Evolutionary conservation across 2,888 invertebrate genomes (phyloP).

Genomic region (Tryphoninae sp.): DNA sequence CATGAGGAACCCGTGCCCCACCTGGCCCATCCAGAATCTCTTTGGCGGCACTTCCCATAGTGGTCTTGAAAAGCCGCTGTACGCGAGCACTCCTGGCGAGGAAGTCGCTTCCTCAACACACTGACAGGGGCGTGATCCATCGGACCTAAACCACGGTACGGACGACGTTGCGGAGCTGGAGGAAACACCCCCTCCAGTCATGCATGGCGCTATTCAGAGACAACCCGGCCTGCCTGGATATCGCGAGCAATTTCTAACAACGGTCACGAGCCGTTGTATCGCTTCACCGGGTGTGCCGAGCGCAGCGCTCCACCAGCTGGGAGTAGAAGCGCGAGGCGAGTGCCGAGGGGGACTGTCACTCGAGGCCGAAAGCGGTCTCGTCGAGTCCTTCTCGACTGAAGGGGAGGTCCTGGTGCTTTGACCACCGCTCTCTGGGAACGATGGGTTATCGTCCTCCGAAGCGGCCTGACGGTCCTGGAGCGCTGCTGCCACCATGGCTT

Average conservation of each 20-base stretch:
- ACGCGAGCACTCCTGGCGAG: conserved; percentile 80
- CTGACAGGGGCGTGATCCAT: conserved; percentile 86
- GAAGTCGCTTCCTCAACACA: conserved; percentile 86
- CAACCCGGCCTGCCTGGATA: background rate
- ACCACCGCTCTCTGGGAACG: background rate
- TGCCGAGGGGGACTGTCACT: background rate
- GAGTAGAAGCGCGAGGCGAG: background rate
- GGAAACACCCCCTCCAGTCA: conserved; percentile 84
- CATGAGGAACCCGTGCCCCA: conserved; percentile 32
- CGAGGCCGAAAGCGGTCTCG: background rate
- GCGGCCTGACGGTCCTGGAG: conserved; percentile 1
- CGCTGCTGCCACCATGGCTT: conserved; percentile 8
- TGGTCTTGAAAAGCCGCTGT: conserved; percentile 56
- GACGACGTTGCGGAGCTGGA: background rate
- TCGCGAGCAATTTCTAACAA: conserved; percentile 3
- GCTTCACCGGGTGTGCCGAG: conserved; percentile 19
- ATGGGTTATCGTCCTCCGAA: background rate
- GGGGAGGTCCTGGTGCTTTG: background rate
- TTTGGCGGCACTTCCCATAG: conserved; percentile 43
- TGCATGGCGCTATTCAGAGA: conserved; percentile 70
- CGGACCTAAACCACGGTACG: conserved; percentile 82
- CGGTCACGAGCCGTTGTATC: conserved; percentile 22
- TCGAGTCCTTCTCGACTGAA: background rate
- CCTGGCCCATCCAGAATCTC: conserved; percentile 51
- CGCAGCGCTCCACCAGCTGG: conserved; percentile 12